These are phyloP conservation scores for Chiloscyllium punctatum DNA, from an alignment of 2,797 vertebrate species.

Conservation along the genomic window DNA sequence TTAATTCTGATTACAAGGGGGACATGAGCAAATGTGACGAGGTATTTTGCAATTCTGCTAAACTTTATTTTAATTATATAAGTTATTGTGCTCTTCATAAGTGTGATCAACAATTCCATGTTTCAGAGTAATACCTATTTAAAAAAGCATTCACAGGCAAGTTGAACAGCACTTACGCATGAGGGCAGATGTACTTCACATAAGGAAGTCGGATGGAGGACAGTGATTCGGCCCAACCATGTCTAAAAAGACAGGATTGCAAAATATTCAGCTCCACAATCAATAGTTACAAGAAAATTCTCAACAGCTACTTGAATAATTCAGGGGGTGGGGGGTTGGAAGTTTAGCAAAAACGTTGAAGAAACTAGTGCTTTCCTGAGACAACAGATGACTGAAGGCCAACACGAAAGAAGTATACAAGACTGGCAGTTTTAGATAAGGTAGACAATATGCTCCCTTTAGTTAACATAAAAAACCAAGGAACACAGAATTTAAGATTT, in stretches of 20 bases:
- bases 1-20: neutral
- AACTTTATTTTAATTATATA: too few relatives aligned
- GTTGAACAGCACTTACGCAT: conserved; percentile 72
- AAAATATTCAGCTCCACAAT: conserved; percentile 1
- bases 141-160: neutral
- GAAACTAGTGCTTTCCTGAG: neutral
- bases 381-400: neutral
- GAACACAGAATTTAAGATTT: neutral
- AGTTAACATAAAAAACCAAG: neutral
- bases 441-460: neutral
- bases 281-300: neutral
- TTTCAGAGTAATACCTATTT: neutral
- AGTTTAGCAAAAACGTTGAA: neutral
- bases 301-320: neutral
- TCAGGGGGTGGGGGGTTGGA: neutral
- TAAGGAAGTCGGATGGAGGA: conserved; percentile 79
- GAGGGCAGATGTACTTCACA: conserved; percentile 93
- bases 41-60: neutral
- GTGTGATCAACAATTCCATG: neutral
- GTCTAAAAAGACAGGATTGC: conserved; percentile 56
- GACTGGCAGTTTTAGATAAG: neutral
- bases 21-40: neutral
- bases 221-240: conserved; percentile 86
- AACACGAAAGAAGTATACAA: neutral
- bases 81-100: neutral